A percentile compares a stretch with the other conserved stretches of the same genome.
These are phyloP conservation scores for Manacus vitellinus DNA, from an alignment of 2,113 vertebrate genomes.

Conservation along the genomic window DNA sequence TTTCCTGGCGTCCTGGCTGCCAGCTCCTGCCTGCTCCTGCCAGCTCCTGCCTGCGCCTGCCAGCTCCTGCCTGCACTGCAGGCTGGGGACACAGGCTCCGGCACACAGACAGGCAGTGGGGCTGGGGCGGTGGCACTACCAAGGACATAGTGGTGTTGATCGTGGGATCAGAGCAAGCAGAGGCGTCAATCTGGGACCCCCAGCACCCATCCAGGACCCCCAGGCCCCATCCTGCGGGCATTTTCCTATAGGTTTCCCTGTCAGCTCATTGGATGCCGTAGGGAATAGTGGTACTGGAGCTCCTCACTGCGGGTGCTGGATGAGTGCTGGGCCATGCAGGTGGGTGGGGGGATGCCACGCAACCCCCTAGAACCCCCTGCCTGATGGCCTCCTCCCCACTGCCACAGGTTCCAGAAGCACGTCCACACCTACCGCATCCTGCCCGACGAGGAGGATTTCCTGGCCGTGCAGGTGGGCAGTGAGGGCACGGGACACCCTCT, in stretches of 20 bases:
- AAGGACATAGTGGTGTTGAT: neutral
- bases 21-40: neutral
- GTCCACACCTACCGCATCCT: constrained; percentile 96
- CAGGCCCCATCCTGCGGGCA: neutral
- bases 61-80: neutral
- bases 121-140: neutral
- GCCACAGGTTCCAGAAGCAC: constrained; percentile 91
- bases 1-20: constrained; percentile 7
- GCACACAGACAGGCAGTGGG: neutral
- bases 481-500: neutral
- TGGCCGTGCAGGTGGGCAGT: constrained; percentile 90
- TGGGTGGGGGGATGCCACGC: neutral
- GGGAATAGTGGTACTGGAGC: neutral
- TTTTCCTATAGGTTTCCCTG: neutral
- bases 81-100: neutral
- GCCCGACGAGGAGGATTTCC: constrained; percentile 91
- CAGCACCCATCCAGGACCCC: neutral
- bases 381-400: neutral
- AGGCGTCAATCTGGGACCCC: neutral
- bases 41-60: neutral
- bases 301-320: neutral
- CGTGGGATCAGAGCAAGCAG: accelerated
- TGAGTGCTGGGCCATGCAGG: accelerated
- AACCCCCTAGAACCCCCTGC: neutral
- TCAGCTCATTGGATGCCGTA: neutral